Conservation (phyloP, 2,797 vertebrate species). For the Microctenopoma stevenorrisi region DNA sequence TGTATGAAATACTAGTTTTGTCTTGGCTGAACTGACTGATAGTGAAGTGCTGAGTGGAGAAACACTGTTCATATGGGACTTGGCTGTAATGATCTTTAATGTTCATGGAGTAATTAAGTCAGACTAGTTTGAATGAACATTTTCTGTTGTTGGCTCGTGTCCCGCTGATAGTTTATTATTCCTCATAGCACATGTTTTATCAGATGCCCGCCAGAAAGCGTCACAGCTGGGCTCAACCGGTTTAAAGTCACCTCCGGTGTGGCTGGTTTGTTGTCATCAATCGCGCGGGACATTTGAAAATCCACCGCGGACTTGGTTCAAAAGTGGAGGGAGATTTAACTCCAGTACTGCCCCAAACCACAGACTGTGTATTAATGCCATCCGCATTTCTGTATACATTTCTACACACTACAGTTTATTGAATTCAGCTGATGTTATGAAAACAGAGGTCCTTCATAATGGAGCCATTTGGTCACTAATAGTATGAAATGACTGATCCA, state of each 20-base stretch:
- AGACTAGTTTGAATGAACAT: accelerated
- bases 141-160: accelerated
- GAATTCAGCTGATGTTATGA: neutral
- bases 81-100: neutral
- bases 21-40: neutral
- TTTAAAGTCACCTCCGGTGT: conserved; percentile 31
- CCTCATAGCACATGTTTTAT: conserved; percentile 1
- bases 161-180: no score
- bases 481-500: neutral
- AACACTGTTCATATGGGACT: neutral
- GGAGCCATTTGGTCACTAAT: neutral
- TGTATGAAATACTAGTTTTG: neutral
- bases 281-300: conserved; percentile 87
- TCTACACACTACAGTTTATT: neutral
- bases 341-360: neutral
- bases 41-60: neutral
- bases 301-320: conserved; percentile 45
- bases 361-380: accelerated
- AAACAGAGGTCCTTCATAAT: neutral
- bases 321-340: conserved; percentile 73
- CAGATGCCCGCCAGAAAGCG: conserved; percentile 44
- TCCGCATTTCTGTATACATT: accelerated
- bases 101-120: accelerated
- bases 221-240: neutral
- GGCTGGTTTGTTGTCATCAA: conserved; percentile 52